phyloP scores from a whole-genome alignment of 2,113 vertebrate genomes.

The Hippocampus guttulatus region DNA sequence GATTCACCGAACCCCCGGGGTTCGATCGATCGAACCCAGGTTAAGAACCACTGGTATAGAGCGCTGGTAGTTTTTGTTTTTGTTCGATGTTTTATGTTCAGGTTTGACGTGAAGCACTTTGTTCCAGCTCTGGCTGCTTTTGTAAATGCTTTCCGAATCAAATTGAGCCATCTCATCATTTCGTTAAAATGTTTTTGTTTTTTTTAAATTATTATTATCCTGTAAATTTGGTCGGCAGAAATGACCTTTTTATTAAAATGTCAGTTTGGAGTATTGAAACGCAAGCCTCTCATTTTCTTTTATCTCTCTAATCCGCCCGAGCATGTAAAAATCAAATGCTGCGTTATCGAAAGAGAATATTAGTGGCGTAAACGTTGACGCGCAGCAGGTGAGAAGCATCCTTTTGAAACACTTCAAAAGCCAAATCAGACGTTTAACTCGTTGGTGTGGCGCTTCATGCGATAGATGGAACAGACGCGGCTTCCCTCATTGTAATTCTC shows the following conservation, averaged over 20 bases:
- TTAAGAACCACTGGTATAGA: too few relatives aligned
- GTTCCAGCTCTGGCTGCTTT: too few relatives aligned
- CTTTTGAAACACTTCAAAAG: conserved; percentile 34
- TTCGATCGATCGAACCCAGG: too few relatives aligned
- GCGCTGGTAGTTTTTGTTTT: too few relatives aligned
- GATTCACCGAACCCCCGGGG: too few relatives aligned
- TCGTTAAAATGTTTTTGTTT: conserved; percentile 23
- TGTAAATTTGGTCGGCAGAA: conserved; percentile 23
- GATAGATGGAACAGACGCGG: background rate
- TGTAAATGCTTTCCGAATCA: background rate
- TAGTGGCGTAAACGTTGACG: conserved; percentile 42
- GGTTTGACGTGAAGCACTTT: too few relatives aligned
- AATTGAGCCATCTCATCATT: background rate
- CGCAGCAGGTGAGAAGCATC: conserved; percentile 12
- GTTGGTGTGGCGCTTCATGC: conserved; percentile 27
- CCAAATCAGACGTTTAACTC: conserved; percentile 31
- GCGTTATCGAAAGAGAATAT: conserved; percentile 32
- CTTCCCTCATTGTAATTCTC: background rate
- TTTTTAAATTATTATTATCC: conserved; percentile 27
- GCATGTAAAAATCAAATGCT: conserved; percentile 37
- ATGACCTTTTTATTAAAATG: conserved; percentile 42
- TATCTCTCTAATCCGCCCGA: conserved; percentile 44
- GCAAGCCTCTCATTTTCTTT: conserved; percentile 14
- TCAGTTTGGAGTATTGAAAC: conserved; percentile 4
- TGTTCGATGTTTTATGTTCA: too few relatives aligned